A percentile compares a stretch with the other conserved stretches of the same genome.
These are phyloP conservation scores for Trissoscelio sp. DNA, from an alignment of 2,888 invertebrate species.

Conservation along the genomic window DNA sequence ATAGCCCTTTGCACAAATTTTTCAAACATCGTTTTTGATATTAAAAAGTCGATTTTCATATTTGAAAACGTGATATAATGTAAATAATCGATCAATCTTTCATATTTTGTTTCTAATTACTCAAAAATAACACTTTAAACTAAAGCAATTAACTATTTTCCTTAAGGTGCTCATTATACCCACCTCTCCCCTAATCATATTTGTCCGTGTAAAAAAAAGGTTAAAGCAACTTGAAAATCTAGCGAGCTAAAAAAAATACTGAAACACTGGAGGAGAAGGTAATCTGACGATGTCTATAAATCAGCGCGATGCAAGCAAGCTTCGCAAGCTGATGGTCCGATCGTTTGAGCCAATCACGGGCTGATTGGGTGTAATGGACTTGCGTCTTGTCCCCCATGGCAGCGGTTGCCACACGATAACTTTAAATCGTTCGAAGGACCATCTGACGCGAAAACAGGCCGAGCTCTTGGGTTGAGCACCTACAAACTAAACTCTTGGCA, in stretches of 20 bases:
- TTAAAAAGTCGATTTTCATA: no score
- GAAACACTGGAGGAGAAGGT: slow-evolving; percentile 27
- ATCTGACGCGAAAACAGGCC: slow-evolving; percentile 67
- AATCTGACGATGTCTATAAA: slow-evolving; percentile 72
- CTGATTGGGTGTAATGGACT: slow-evolving; percentile 84
- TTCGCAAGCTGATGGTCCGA: slow-evolving; percentile 79
- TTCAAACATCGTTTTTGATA: no score
- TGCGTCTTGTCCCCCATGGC: slow-evolving; percentile 83
- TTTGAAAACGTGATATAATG: no score
- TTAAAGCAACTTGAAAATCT: no score
- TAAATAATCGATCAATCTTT: no score
- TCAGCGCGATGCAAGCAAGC: slow-evolving; percentile 70
- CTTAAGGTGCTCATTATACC: no score
- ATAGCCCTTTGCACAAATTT: no score
- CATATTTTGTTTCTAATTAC: no score
- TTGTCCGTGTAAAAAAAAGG: no score
- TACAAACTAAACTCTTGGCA: slow-evolving; percentile 72
- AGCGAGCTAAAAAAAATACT: neutral
- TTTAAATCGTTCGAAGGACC: slow-evolving; percentile 60
- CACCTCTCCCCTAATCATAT: no score
- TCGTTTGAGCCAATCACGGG: slow-evolving; percentile 83
- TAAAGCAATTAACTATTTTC: no score
- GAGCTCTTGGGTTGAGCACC: slow-evolving; percentile 80
- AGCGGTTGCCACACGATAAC: slow-evolving; percentile 79
- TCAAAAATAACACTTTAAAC: no score